Evolutionary conservation across 2,888 invertebrate species (phyloP).

Genomic region (Caenorhabditis sp.): DNA sequence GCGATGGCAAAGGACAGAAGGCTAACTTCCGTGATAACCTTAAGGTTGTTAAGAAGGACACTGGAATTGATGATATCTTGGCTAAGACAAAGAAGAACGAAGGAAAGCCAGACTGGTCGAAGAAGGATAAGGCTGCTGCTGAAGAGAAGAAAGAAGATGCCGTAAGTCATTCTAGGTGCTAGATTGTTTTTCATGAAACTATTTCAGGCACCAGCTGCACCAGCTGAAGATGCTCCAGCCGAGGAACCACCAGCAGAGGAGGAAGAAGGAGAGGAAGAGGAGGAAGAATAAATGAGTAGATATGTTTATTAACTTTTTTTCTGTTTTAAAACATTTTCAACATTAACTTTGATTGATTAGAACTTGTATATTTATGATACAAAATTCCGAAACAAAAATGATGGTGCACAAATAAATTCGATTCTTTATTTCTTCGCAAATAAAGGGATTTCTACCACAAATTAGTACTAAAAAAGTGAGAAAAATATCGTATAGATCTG

Average conservation of each 20-base stretch:
- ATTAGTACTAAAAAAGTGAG: too few species aligned
- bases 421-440: neutral
- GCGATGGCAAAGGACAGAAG: slow-evolving; percentile 72
- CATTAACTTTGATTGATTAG: neutral
- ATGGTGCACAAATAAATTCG: neutral
- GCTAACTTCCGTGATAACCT: slow-evolving; percentile 99
- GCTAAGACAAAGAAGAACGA: slow-evolving; percentile 61
- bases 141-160: slow-evolving; percentile 44
- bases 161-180: slow-evolving; percentile 7
- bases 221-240: slow-evolving; percentile 39
- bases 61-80: slow-evolving; percentile 77
- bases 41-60: slow-evolving; percentile 94
- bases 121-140: slow-evolving; percentile 60
- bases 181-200: neutral
- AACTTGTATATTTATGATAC: neutral
- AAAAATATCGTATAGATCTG: too few species aligned
- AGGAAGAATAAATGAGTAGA: slow-evolving; percentile 27
- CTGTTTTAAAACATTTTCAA: neutral
- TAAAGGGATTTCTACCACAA: neutral
- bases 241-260: slow-evolving; percentile 44
- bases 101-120: slow-evolving; percentile 70
- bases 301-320: slow-evolving; percentile 2
- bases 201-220: slow-evolving; percentile 10
- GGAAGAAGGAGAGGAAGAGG: slow-evolving; percentile 44
- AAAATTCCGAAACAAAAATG: neutral